phyloP scores from a whole-genome alignment of 2,113 vertebrate genomes.

The Vombatus ursinus region DNA sequence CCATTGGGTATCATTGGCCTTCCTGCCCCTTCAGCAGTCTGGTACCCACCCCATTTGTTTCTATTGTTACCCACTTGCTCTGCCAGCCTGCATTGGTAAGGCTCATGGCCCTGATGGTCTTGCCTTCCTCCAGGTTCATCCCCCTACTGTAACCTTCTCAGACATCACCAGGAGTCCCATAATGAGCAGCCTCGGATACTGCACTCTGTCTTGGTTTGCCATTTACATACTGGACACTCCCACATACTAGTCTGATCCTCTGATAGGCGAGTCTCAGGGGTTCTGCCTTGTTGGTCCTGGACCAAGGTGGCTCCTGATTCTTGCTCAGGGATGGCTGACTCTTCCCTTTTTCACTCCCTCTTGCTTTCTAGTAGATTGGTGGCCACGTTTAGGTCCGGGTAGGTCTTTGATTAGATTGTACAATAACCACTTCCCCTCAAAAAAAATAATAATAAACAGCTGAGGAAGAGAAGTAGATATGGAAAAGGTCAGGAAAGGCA shows the following conservation, averaged over 20 bases:
- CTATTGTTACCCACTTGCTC: background rate
- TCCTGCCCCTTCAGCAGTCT: background rate
- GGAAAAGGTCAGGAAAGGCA: background rate
- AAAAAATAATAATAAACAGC: no score
- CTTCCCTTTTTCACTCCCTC: background rate
- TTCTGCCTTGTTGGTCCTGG: background rate
- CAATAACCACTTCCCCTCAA: background rate
- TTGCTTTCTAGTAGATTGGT: background rate
- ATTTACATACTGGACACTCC: background rate
- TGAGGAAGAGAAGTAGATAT: background rate
- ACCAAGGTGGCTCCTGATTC: background rate
- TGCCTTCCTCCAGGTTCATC: background rate
- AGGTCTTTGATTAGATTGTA: background rate
- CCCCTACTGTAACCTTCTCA: background rate
- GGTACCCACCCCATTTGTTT: background rate
- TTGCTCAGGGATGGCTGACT: background rate
- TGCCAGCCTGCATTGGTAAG: background rate
- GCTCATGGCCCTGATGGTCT: no score
- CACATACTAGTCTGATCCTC: background rate
- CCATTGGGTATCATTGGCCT: background rate
- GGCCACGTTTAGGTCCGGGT: background rate
- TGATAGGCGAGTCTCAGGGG: background rate
- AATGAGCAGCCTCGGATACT: background rate
- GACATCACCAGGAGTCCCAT: background rate
- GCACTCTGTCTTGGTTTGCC: background rate